Conservation (phyloP, 2,797 vertebrate genomes). For the Ctenopoma multispine region DNA sequence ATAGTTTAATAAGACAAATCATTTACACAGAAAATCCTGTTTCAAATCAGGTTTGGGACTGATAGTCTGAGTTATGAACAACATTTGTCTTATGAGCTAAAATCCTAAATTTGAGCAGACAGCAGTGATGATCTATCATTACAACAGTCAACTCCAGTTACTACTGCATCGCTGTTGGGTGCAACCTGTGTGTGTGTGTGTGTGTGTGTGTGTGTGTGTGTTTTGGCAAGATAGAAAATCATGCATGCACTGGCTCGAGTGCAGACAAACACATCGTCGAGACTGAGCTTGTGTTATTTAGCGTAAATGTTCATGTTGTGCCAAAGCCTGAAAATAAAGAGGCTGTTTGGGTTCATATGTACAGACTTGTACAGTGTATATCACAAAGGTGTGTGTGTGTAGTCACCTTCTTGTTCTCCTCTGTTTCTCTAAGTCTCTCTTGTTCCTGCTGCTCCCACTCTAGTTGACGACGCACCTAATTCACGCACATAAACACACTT, state of each 20-base stretch:
- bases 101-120: constrained; percentile 1
- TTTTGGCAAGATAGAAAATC: not conserved
- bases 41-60: not conserved
- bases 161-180: not conserved
- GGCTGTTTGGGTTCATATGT: constrained; percentile 12
- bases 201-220: constrained; percentile 9
- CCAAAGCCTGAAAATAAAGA: constrained; percentile 8
- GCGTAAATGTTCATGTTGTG: not conserved
- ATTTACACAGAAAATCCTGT: not conserved
- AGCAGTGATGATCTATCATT: constrained; percentile 12
- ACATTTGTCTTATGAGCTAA: not conserved
- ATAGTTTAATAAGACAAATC: not conserved
- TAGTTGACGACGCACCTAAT: constrained; percentile 62
- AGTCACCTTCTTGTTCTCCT: constrained; percentile 78
- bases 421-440: constrained; percentile 70
- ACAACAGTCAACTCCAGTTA: not conserved
- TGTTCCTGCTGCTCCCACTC: constrained; percentile 71
- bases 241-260: constrained; percentile 18
- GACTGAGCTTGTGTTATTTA: constrained; percentile 17
- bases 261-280: constrained; percentile 1
- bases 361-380: constrained; percentile 24
- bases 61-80: no score
- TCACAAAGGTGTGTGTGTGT: constrained; percentile 4
- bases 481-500: not conserved
- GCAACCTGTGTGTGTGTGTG: constrained; percentile 11